phyloP scores from a whole-genome alignment of 2,797 vertebrate species.

The Sparidentex hasta region DNA sequence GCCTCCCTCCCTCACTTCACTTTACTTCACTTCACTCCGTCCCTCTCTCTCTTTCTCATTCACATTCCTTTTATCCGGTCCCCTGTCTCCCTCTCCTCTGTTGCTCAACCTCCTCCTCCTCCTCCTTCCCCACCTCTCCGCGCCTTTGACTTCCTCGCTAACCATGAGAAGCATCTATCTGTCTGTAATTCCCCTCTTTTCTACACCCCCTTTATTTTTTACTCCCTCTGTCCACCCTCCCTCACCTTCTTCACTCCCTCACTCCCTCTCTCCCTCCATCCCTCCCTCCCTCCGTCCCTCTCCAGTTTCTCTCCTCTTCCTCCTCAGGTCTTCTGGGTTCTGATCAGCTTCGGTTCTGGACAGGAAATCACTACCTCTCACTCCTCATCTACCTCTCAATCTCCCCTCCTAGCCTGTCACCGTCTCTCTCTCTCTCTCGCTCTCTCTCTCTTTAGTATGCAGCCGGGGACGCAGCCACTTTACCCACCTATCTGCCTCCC shows the following conservation, averaged over 20 bases:
- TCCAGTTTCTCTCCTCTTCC: constrained; percentile 38
- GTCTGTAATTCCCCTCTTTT: constrained; percentile 51
- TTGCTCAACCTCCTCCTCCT: constrained; percentile 36
- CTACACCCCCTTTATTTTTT: not conserved
- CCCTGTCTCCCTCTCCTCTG: constrained; percentile 44
- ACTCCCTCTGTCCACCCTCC: constrained; percentile 18
- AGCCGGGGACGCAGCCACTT: constrained; percentile 57
- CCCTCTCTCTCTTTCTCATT: constrained; percentile 33
- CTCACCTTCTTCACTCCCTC: constrained; percentile 7
- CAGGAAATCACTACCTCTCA: constrained; percentile 79
- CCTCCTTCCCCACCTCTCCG: constrained; percentile 9
- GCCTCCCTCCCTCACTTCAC: constrained; percentile 25
- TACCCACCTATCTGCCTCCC: constrained; percentile 46
- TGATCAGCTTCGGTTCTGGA: constrained; percentile 71
- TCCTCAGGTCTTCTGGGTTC: constrained; percentile 68
- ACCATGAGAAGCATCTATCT: constrained; percentile 70
- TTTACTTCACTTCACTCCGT: constrained; percentile 24
- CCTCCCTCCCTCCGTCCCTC: constrained; percentile 3
- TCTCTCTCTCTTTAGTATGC: constrained; percentile 67
- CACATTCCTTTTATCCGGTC: constrained; percentile 53
- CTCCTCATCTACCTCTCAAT: constrained; percentile 71
- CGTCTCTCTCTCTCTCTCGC: constrained; percentile 35
- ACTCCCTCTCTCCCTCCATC: constrained; percentile 9
- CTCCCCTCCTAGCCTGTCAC: constrained; percentile 65
- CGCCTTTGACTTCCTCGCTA: constrained; percentile 60